Conservation (phyloP, 1,140 invertebrate genomes). For the Drosophila insularis region DNA sequence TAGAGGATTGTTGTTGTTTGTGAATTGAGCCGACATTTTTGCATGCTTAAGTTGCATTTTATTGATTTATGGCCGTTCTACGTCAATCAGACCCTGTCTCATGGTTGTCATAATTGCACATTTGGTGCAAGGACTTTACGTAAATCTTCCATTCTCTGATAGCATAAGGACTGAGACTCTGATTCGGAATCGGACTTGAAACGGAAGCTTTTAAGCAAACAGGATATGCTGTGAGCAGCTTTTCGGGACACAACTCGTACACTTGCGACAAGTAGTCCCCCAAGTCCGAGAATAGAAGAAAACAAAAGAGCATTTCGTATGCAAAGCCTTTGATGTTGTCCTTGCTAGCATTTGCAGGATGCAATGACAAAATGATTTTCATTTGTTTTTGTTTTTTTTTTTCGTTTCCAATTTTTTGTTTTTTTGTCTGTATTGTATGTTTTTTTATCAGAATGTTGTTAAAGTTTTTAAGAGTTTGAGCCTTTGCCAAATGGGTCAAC, state of each 20-base stretch:
- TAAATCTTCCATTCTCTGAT: neutral
- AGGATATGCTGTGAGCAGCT: conserved; percentile 76
- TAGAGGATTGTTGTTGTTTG: conserved; percentile 34
- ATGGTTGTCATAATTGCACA: conserved; percentile 71
- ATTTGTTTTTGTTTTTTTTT: neutral
- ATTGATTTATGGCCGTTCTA: conserved; percentile 69
- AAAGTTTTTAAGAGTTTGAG: conserved; percentile 37
- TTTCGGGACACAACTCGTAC: conserved; percentile 40
- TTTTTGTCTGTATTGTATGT: conserved; percentile 24
- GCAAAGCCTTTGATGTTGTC: conserved; percentile 78
- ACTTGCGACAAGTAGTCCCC: conserved; percentile 67
- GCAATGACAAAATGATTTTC: conserved; percentile 15
- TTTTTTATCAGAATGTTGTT: conserved; percentile 44
- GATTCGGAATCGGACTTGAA: conserved; percentile 32
- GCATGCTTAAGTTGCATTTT: conserved; percentile 71
- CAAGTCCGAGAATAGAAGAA: conserved; percentile 44
- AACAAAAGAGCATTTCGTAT: conserved; percentile 76
- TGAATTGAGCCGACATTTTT: conserved; percentile 57
- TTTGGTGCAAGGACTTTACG: conserved; percentile 57
- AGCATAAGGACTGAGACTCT: neutral
- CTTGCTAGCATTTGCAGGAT: conserved; percentile 38
- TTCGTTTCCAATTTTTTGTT: neutral
- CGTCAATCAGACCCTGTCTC: conserved; percentile 56
- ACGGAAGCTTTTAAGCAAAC: conserved; percentile 77
- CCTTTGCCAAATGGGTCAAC: conserved; percentile 65